These are phyloP conservation scores for Hycleus cichorii DNA, from an alignment of 1,140 invertebrate genomes.

Conservation along the genomic window DNA sequence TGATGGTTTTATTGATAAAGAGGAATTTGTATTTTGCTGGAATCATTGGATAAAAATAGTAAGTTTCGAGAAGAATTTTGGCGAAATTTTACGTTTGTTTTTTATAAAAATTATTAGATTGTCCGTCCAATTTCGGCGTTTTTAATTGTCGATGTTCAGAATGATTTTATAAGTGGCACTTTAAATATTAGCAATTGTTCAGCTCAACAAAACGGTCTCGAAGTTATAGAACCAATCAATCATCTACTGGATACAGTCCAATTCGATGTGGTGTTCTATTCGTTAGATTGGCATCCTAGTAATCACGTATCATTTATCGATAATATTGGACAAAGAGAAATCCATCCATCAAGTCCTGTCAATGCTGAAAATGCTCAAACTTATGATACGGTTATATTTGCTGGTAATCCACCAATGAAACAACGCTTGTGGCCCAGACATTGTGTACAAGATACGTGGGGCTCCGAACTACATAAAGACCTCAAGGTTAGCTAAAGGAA, in stretches of 20 bases:
- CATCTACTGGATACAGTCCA: slow-evolving; percentile 71
- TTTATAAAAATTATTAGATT: slow-evolving; percentile 50
- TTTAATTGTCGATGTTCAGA: slow-evolving; percentile 94
- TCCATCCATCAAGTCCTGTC: slow-evolving; percentile 61
- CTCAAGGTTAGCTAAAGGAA: slow-evolving; percentile 58
- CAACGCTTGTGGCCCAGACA: slow-evolving; percentile 92
- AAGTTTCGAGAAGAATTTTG: slow-evolving; percentile 30
- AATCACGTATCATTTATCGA: slow-evolving; percentile 97
- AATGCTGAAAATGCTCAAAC: slow-evolving; percentile 67
- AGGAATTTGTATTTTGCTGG: slow-evolving; percentile 78
- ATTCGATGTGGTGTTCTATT: slow-evolving; percentile 93
- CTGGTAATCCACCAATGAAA: slow-evolving; percentile 71
- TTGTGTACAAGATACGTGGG: slow-evolving; percentile 92
- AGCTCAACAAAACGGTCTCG: slow-evolving; percentile 78
- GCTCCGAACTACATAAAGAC: slow-evolving; percentile 86
- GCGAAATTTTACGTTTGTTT: background rate
- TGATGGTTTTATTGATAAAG: slow-evolving; percentile 72
- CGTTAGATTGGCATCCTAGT: slow-evolving; percentile 93
- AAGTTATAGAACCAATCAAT: slow-evolving; percentile 90
- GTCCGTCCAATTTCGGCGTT: slow-evolving; percentile 83
- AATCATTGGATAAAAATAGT: slow-evolving; percentile 79
- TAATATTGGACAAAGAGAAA: slow-evolving; percentile 65
- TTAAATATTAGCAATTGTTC: slow-evolving; percentile 89
- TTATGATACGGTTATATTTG: slow-evolving; percentile 88
- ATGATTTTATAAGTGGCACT: slow-evolving; percentile 95